Evolutionary conservation across 2,888 invertebrate species (phyloP), one percentile per base, ranked within the genome.

Genomic region (Nematopogon swammerdamellus): DNA sequence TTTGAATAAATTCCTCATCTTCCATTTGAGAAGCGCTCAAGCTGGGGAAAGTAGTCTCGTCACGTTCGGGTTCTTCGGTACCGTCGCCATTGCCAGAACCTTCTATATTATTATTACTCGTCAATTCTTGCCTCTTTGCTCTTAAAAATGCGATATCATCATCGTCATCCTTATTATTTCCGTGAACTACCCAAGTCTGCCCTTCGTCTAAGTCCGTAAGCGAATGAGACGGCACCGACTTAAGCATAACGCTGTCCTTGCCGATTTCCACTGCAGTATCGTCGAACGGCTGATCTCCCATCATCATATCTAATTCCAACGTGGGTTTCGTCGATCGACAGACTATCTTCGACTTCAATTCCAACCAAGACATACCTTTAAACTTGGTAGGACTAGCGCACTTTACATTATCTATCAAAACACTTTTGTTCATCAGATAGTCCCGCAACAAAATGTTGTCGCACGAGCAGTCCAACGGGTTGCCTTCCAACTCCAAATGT

Each of bases 381-480:
- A 77, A 59, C 55, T 76, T 77, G 18, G 55, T 42, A 0, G 87
- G 87, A 48, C 72, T 68, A n/a, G 64, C 66, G 66, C 88, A 88
- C 56, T 72, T 66, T 0, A 83, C 76, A 56, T 70, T 66, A 62
- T 84, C 82, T 57, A 84, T 82, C 49, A 73, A 76, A 17, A 85
- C 76, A 51, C 79, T 74, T 52, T 73, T 74, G 53, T 76, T 65
- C 46, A 82, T 62, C 56, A 91, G 65, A 56, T 77, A 76, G 59
- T 89, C 85, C 54, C 88, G 82, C 46, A 82, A 76, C 54, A 81
- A 72, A 51, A 89, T 66, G 51, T 88, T 87, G 54, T 82, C 81
- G 61, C 90, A 91, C 20, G 86, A 83, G 67, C 91, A 91, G 57
- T 85, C 76, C 5, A 91, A 70, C 36, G 84, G 84, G 63, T 91